phyloP scores from a whole-genome alignment of 2,113 vertebrate species.

The Sitta europaea region DNA sequence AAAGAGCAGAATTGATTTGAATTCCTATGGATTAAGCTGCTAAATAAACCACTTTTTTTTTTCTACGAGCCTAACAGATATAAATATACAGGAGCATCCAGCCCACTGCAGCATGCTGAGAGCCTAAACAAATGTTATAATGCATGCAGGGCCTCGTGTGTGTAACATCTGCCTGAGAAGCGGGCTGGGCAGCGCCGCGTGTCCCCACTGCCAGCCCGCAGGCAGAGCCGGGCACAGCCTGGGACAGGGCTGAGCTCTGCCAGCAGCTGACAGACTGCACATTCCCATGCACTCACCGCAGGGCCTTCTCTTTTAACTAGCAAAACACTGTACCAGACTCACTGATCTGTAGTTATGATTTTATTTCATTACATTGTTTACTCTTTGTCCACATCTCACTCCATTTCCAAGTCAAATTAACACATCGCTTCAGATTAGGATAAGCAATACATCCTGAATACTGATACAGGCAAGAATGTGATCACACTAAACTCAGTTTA shows the following conservation, averaged over 20 bases:
- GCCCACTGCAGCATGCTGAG: neutral
- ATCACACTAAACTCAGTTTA: neutral
- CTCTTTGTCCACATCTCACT: neutral
- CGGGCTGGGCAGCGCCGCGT: neutral
- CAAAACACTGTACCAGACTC: neutral
- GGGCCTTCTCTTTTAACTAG: neutral
- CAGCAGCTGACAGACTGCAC: neutral
- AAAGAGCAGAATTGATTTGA: neutral
- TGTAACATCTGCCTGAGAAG: neutral
- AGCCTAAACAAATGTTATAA: neutral
- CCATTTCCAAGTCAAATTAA: conserved; percentile 14
- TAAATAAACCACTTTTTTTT: neutral
- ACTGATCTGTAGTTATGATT: neutral
- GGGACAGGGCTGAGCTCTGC: neutral
- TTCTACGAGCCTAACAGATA: neutral
- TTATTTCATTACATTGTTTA: neutral
- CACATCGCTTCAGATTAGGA: neutral
- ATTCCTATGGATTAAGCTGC: neutral
- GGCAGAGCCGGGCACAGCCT: neutral
- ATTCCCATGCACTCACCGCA: neutral
- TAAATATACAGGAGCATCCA: neutral
- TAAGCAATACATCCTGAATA: neutral
- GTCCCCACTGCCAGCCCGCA: neutral
- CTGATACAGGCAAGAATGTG: neutral
- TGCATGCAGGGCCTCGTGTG: neutral